A percentile compares a stretch with the other conserved stretches of the same genome.
These are phyloP conservation scores for Crocallis elinguaria DNA, from an alignment of 2,888 invertebrate species.

Conservation along the genomic window DNA sequence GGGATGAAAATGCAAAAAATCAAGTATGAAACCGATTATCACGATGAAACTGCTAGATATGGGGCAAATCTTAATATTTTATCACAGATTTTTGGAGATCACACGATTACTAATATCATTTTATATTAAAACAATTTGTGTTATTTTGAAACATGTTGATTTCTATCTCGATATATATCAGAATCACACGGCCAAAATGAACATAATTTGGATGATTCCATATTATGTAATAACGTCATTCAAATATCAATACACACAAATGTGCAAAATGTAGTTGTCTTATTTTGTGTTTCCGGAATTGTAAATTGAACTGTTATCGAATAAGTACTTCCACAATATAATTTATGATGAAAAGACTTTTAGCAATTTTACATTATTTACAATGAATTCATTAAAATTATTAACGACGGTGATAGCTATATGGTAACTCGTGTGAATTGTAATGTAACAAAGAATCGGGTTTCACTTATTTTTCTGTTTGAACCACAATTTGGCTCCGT, in stretches of 20 bases:
- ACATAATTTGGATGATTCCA: conserved; percentile 2
- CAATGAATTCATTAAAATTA: background rate
- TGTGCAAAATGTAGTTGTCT: conserved; percentile 33
- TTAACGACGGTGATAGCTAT: background rate
- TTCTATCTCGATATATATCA: background rate
- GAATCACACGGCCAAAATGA: background rate
- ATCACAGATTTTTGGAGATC: too few species aligned
- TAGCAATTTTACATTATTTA: background rate
- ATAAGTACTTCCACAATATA: conserved; percentile 6
- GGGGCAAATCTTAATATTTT: too few species aligned
- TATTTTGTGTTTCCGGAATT: conserved; percentile 17
- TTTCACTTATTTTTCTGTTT: too few species aligned
- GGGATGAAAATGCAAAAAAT: too few species aligned
- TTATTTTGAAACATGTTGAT: too few species aligned
- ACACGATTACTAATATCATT: too few species aligned
- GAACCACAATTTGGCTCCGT: too few species aligned
- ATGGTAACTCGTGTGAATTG: too few species aligned
- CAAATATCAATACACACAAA: conserved; percentile 41
- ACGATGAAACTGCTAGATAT: too few species aligned
- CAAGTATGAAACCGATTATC: too few species aligned
- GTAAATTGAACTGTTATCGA: conserved; percentile 10
- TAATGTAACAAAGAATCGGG: too few species aligned
- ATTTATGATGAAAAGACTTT: background rate
- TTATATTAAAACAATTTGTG: too few species aligned
- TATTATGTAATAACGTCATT: conserved; percentile 35